Base-by-base conservation (phyloP, 2,113 vertebrate genomes). In the Sprattus sprattus region DNA sequence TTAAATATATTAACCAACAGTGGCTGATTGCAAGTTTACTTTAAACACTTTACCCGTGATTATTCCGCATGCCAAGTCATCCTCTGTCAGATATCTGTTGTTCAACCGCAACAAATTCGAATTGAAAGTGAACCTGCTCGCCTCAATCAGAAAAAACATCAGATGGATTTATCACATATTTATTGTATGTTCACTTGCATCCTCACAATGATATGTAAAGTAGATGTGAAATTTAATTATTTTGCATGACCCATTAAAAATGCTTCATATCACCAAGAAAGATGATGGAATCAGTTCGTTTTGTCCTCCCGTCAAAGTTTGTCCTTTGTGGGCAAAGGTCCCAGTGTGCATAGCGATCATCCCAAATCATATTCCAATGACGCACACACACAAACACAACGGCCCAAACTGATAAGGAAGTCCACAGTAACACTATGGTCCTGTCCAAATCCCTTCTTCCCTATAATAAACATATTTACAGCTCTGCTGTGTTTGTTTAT, bases 181-280 rank as follows among this genome's bases (percentile, higher is more conserved):
- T 78, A 78, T 78, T 78, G 18, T 39, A 78, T 78, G 71, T 39
- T 78, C 71, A 78, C 28, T 78, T 78, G 71, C 71, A 78, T 78
- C 32, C 16, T 78, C 11, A 78, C 71, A 78, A 78, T 78, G 71
- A 44, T 78, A 78, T 78, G 71, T 39, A 78, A 32, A 78, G 11
- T 39, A 49, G 47, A 49, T 49, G 9, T 78, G 28, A 39, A 78
- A 0, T 39, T 32, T 15, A 44, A 39, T 39, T 6, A 39, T 78
- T 39, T 78, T 78, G 71, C 71, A 39, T 78, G 28, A 78, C 13
- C 64, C 71, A 78, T 39, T 39, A 78, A 11, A 78, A 78, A 39
- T 78, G 2, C 25, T 78, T 78, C 28, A 78, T 28, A 6, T 78
- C 32, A 78, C 71, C 28, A 78, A 18, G 71, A 78, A 39, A 39